Evolutionary conservation across 2,797 vertebrate species (phyloP).

Genomic region (Falco novaeseelandiae): DNA sequence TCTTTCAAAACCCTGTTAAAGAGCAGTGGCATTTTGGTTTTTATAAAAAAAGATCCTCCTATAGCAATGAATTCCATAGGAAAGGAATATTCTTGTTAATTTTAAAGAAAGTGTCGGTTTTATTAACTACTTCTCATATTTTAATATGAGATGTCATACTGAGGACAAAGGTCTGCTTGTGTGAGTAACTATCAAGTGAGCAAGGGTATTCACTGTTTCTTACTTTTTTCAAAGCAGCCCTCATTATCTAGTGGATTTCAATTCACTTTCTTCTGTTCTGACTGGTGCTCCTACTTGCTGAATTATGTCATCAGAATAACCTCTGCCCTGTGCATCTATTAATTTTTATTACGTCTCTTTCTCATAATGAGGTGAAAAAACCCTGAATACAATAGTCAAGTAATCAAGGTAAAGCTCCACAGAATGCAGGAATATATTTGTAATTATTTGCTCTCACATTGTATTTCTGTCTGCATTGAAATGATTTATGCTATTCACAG

Average conservation of each 20-base stretch:
- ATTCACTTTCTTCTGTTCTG: background rate
- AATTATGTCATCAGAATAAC: constrained; percentile 7
- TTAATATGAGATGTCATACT: background rate
- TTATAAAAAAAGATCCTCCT: background rate
- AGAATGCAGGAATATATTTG: background rate
- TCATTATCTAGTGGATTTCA: background rate
- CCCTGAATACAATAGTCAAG: background rate
- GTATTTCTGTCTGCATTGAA: background rate
- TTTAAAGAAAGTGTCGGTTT: background rate
- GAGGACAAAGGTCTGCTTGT: background rate
- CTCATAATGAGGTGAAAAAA: constrained; percentile 18
- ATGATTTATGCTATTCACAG: constrained; percentile 5
- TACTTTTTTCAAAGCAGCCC: background rate
- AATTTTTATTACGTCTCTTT: constrained; percentile 2
- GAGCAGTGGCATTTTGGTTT: too few relatives aligned
- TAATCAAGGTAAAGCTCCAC: background rate
- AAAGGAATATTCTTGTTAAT: background rate
- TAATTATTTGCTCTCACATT: constrained; percentile 6
- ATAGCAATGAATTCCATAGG: background rate
- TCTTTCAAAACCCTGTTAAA: background rate
- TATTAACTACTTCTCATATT: background rate
- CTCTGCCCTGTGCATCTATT: background rate
- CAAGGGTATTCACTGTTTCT: background rate
- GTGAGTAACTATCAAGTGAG: background rate
- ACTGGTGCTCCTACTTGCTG: background rate